Percentiles rank a stretch among this genome's conserved stretches.
phyloP scores from a whole-genome alignment of 2,888 invertebrate genomes.

The Ennomos erosarius region DNA sequence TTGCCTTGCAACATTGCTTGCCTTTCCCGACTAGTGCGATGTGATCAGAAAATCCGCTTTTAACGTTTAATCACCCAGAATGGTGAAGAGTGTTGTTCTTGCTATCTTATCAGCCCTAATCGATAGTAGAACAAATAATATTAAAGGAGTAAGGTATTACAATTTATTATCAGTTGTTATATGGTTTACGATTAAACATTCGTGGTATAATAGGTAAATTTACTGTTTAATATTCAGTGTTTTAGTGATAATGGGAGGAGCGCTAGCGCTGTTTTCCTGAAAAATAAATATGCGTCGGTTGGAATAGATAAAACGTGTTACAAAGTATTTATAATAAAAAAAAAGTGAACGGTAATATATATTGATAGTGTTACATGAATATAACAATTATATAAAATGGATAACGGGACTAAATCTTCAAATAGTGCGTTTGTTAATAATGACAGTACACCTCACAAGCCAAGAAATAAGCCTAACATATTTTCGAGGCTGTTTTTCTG shows the following conservation, averaged over 20 bases:
- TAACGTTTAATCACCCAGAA: constrained; percentile 9
- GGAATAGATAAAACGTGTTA: neutral
- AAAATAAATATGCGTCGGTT: constrained; percentile 8
- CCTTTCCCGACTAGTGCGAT: too few relatives aligned
- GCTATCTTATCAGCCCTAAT: constrained; percentile 18
- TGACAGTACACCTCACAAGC: constrained; percentile 25
- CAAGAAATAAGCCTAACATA: constrained; percentile 64
- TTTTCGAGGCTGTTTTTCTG: constrained; percentile 73
- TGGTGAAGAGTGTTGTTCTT: constrained; percentile 7
- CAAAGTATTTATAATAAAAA: neutral
- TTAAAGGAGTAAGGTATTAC: constrained; percentile 23
- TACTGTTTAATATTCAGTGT: constrained; percentile 27
- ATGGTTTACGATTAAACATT: constrained; percentile 28
- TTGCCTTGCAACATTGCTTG: too few relatives aligned
- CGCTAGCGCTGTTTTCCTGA: constrained; percentile 4
- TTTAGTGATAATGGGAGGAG: constrained; percentile 22
- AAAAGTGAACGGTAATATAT: neutral
- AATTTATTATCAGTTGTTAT: constrained; percentile 31
- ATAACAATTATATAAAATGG: constrained; percentile 37
- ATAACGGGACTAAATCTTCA: constrained; percentile 37
- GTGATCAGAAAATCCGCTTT: too few relatives aligned
- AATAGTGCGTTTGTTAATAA: constrained; percentile 30
- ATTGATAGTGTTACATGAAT: constrained; percentile 17
- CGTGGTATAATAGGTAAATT: constrained; percentile 27
- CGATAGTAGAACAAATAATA: constrained; percentile 31